Base-by-base conservation (phyloP, 1,140 invertebrate species). In the Dendrolimus punctatus region DNA sequence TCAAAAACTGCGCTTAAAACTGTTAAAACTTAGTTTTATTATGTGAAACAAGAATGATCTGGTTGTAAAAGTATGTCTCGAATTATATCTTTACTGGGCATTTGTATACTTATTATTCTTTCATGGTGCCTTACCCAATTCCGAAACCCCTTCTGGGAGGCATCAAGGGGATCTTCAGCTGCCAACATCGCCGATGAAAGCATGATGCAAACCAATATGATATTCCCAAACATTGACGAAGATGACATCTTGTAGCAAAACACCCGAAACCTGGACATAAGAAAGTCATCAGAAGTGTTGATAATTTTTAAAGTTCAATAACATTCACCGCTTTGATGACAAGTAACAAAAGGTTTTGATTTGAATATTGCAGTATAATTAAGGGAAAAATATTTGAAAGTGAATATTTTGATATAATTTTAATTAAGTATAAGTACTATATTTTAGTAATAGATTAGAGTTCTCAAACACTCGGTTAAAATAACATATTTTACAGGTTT, bases 181-280 rank as follows among this genome's bases (percentile, higher is more conserved):
- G 98, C 98, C 82, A 99, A 91, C 93, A 99, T 97, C 54, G 95
- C 96, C 50, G 97, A 99, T 4, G 98, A 99, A 63, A 99, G 95
- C 90, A 99, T 93, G 85, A 99, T 99, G 87, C 98, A 99, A 6
- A 94, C 94, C 43, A 99, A 88, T 65, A 99, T 98, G 57, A 98
- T 91, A 88, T 99, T 99, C 37, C 96, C 92, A 81, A 99, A 99
- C 69, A 96, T 94, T 51, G 92, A 93, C 76, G 99, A 98, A 82
- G 99, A 99, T 74, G 96, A 98, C 56, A 99, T 90, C 91, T 93
- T 96, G 87, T 99, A 97, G 83, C 98, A 99, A 68, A 99, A 95
- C 4, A 98, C 91, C 23, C 99, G 96, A 88, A 99, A 96, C 87
- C 97, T 98, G 87, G 42, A 6, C 4, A 23, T 23, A 6, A 46